Base-by-base conservation (phyloP, 2,797 vertebrate genomes). In the Perdix hodgsoniae region DNA sequence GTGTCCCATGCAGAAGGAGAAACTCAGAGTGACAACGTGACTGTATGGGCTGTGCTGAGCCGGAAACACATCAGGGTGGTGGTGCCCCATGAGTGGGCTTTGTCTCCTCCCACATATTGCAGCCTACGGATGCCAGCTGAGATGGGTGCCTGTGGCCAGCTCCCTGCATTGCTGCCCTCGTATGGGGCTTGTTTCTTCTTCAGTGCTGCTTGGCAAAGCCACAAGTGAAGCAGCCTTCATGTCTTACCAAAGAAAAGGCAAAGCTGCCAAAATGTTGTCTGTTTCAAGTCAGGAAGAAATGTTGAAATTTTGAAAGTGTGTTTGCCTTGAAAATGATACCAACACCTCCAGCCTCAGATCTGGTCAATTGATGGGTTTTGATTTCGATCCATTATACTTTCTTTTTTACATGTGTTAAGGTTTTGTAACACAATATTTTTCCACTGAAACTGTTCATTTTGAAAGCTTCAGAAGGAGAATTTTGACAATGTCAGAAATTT, bases 301-400 rank as follows among this genome's bases (percentile, higher is more conserved):
- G 60, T 86, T 93, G 87, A 94, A 95, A 82, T 91, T 83, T 84
- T 50, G 74, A 44, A 94, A 96, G 71, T 79, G 86, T 91, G 90
- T 79, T 91, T 96, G 92, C 86, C 74, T 84, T 88, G 60, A 84
- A 91, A 95, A 93, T 90, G 86, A 86, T 93, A 94, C 60, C 86
- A 91, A 88, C 52, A 84, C 86, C 94, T 83, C 52, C 70, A 95
- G 88, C 69, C 52, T 93, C 89, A 70, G 82, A 79, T 91, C 71
- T 91, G 92, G 94, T 96, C 93, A 94, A 44, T 52, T 79, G 88
- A 84, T 92, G 81, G 95, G 33, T 88, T 95, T 95, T 83, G 88
- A 56, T 88, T 95, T 88, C 78, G 77, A 83, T 95, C 63, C 12
- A 17, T 94, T 86, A 44, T 64, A 26, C 69, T 84, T 89, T 70